Conservation (phyloP, 2,888 invertebrate species). For the Sinelater perroti region DNA sequence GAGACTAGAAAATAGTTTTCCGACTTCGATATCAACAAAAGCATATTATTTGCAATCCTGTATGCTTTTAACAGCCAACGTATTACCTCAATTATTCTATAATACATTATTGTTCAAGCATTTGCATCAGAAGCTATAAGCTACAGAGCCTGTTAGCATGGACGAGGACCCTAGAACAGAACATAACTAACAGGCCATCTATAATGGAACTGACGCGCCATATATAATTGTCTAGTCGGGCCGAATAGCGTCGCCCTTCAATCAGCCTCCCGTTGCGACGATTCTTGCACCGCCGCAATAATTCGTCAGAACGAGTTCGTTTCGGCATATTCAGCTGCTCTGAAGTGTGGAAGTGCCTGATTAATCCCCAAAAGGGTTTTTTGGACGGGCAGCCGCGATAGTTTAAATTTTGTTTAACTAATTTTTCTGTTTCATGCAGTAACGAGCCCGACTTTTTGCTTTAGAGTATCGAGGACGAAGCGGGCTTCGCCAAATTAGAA, state of each 20-base stretch:
- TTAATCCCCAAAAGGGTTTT: conserved; percentile 17
- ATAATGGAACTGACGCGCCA: conserved; percentile 42
- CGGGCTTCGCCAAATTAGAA: too few relatives aligned
- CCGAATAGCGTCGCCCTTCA: conserved; percentile 38
- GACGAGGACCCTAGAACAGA: conserved; percentile 32
- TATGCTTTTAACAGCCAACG: conserved; percentile 15
- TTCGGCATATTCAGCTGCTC: conserved; percentile 10
- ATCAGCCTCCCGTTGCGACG: conserved; percentile 37
- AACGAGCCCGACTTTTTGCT: too few relatives aligned
- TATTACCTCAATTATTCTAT: conserved; percentile 11
- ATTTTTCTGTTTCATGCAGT: too few relatives aligned
- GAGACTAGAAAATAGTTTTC: too few relatives aligned
- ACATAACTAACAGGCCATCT: conserved; percentile 42
- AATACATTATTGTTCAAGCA: conserved; percentile 18
- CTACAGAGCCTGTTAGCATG: conserved; percentile 18
- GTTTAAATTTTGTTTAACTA: too few relatives aligned
- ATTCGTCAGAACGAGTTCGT: conserved; percentile 34
- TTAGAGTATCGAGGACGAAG: too few relatives aligned
- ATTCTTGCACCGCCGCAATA: conserved; percentile 41
- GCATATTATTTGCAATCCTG: too few relatives aligned
- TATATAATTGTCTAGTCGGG: conserved; percentile 44
- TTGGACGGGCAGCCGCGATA: too few relatives aligned
- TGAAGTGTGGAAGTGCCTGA: conserved; percentile 16
- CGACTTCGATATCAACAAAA: too few relatives aligned
- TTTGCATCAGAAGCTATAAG: conserved; percentile 25